Evolutionary conservation across 2,797 vertebrate species (phyloP).

Genomic region (Malurus splendens): DNA sequence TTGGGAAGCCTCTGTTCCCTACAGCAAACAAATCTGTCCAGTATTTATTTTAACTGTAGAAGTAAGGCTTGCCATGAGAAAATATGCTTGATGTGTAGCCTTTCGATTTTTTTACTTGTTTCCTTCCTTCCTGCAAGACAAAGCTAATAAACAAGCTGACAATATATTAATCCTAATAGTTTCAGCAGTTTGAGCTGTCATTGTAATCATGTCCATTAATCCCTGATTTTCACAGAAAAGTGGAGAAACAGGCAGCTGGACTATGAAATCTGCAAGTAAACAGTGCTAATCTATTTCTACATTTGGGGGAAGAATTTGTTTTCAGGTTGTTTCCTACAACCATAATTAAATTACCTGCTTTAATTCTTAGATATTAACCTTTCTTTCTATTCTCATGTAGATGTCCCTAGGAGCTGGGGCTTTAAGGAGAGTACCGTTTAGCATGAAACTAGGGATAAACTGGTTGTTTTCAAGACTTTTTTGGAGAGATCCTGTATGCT

Average conservation of each 20-base stretch:
- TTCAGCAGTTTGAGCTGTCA: neutral
- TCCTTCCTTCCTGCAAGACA: neutral
- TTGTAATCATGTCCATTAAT: neutral
- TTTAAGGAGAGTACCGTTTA: neutral
- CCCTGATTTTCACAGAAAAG: neutral
- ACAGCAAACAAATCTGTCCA: neutral
- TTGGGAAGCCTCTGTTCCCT: neutral
- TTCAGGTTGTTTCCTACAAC: neutral
- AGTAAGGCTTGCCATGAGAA: neutral
- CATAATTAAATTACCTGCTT: neutral
- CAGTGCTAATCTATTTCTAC: neutral
- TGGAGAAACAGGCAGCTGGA: neutral
- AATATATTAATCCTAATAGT: neutral
- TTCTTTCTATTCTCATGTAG: neutral
- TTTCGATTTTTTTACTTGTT: neutral
- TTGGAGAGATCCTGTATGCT: neutral
- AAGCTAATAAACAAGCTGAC: neutral
- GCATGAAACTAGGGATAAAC: neutral
- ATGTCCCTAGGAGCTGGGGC: neutral
- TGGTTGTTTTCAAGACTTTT: neutral
- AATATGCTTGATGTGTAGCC: neutral
- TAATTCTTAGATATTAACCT: neutral
- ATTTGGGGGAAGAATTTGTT: neutral
- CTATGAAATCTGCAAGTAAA: neutral
- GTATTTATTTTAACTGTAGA: conserved; percentile 6